These are phyloP conservation scores for Platypus cylindrus DNA, from an alignment of 2,888 invertebrate genomes.

Conservation along the genomic window DNA sequence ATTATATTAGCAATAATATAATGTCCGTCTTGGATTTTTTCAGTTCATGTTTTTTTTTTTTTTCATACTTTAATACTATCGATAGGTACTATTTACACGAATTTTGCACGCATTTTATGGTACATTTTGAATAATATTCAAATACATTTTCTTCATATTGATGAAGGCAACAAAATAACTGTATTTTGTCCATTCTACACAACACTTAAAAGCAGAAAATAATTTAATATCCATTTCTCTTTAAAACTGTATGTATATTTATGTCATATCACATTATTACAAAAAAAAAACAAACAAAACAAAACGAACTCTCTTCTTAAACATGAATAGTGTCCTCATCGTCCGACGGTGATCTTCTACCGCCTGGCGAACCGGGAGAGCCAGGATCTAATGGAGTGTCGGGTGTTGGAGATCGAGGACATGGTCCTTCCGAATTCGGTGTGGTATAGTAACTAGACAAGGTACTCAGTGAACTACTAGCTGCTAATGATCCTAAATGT, in stretches of 20 bases:
- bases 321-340: constrained; percentile 54
- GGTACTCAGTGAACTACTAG: constrained; percentile 50
- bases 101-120: too few relatives aligned
- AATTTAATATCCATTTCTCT: constrained; percentile 30
- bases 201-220: constrained; percentile 32
- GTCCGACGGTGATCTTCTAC: constrained; percentile 38
- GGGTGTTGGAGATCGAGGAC: constrained; percentile 36
- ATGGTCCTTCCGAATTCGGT: constrained; percentile 42
- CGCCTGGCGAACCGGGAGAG: constrained; percentile 40
- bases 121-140: too few relatives aligned
- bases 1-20: too few relatives aligned
- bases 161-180: too few relatives aligned
- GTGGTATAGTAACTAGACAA: constrained; percentile 44
- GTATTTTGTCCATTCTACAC: constrained; percentile 20
- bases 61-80: too few relatives aligned
- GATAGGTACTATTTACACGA: too few relatives aligned
- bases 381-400: constrained; percentile 49
- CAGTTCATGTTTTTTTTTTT: too few relatives aligned
- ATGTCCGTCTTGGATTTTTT: too few relatives aligned
- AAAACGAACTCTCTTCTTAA: constrained; percentile 30
- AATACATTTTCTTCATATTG: too few relatives aligned
- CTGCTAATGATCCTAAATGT: constrained; percentile 52
- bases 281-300: too few relatives aligned
- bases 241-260: constrained; percentile 29
- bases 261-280: constrained; percentile 31